These are phyloP conservation scores for Trichoplusia ni DNA, from an alignment of 1,140 invertebrate species.

Conservation along the genomic window DNA sequence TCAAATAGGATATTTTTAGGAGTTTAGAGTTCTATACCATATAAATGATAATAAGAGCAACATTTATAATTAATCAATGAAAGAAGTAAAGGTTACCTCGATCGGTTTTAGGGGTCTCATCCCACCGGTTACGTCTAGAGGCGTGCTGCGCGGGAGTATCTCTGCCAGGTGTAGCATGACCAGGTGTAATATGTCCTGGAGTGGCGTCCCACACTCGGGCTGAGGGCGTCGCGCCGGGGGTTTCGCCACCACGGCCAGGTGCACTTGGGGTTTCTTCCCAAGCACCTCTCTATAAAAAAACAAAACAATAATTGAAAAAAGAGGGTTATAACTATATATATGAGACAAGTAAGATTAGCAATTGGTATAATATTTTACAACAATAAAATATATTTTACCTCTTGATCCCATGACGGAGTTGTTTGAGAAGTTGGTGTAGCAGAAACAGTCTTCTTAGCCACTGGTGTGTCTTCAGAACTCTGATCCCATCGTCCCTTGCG, in stretches of 20 bases:
- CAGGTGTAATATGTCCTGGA: slow-evolving; percentile 93
- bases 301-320: neutral
- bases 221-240: slow-evolving; percentile 95
- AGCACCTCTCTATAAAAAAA: slow-evolving; percentile 75
- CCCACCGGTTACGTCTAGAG: slow-evolving; percentile 97
- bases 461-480: slow-evolving; percentile 89
- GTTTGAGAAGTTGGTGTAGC: slow-evolving; percentile 84
- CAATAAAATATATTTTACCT: no score
- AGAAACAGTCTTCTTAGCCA: slow-evolving; percentile 89
- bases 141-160: slow-evolving; percentile 94
- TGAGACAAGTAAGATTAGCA: neutral
- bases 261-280: slow-evolving; percentile 99
- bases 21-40: no score
- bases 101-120: slow-evolving; percentile 99
- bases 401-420: slow-evolving; percentile 88
- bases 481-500: slow-evolving; percentile 96
- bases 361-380: no score
- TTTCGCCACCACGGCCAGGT: slow-evolving; percentile 89
- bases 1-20: no score
- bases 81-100: slow-evolving; percentile 81
- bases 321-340: neutral
- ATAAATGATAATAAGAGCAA: no score
- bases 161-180: slow-evolving; percentile 92
- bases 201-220: slow-evolving; percentile 98
- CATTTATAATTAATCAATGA: no score